These are phyloP conservation scores for Struthidea cinerea DNA, from an alignment of 2,113 vertebrate genomes.

Conservation along the genomic window DNA sequence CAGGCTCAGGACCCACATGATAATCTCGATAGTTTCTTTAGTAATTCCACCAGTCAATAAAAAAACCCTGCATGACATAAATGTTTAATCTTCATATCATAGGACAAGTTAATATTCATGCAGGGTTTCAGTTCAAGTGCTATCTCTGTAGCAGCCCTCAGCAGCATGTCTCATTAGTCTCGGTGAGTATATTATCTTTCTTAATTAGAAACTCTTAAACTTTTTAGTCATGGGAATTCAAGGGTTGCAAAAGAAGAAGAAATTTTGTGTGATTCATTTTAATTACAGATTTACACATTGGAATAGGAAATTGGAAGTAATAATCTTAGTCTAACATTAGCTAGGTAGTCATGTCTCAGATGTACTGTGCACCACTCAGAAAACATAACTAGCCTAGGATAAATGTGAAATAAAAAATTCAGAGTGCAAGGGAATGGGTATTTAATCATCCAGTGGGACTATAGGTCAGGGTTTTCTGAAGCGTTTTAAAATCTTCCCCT, in stretches of 20 bases:
- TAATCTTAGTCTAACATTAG: background rate
- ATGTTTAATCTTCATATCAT: background rate
- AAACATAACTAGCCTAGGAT: background rate
- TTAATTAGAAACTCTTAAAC: constrained; percentile 42
- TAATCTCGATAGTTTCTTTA: background rate
- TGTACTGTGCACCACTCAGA: background rate
- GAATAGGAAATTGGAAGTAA: background rate
- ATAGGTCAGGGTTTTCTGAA: background rate
- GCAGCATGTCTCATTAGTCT: constrained; percentile 16
- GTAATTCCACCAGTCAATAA: background rate
- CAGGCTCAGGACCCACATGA: background rate
- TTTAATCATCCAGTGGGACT: background rate
- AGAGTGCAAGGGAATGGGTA: background rate
- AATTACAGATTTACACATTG: background rate
- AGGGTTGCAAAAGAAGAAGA: background rate
- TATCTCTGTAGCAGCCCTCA: background rate
- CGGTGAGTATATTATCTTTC: constrained; percentile 24
- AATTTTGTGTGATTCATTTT: background rate
- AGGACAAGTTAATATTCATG: background rate
- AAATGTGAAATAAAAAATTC: background rate
- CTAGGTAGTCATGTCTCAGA: background rate
- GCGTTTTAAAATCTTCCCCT: background rate
- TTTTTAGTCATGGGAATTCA: constrained; percentile 13
- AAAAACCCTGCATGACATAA: background rate
- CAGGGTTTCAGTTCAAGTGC: background rate